Conservation (phyloP, 1,140 invertebrate genomes). For the Conus ventricosus region DNA sequence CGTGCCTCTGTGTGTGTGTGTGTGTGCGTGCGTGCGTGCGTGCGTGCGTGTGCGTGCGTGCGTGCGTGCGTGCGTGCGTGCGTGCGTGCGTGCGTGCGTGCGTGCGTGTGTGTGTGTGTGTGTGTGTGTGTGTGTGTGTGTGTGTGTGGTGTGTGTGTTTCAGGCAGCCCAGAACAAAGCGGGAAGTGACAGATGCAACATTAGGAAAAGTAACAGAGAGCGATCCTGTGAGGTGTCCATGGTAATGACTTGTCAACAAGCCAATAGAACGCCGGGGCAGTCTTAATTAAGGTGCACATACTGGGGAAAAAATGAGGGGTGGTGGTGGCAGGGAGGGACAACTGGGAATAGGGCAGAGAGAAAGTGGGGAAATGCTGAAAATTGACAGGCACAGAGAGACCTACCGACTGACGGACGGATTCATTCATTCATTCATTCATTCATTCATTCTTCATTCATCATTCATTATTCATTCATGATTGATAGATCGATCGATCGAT, state of each 20-base stretch:
- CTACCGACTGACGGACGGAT: not conserved
- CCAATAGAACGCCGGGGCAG: too few species aligned
- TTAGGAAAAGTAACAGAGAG: too few species aligned
- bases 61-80: not conserved
- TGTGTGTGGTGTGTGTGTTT: not conserved
- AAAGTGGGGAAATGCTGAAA: not conserved
- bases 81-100: slow-evolving; percentile 1
- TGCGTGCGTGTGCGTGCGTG: not conserved
- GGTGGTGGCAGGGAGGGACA: not conserved
- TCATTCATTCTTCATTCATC: too few species aligned
- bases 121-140: slow-evolving; percentile 14
- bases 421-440: slow-evolving; percentile 15
- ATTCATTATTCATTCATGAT: too few species aligned
- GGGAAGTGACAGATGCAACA: too few species aligned
- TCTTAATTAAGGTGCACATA: too few species aligned
- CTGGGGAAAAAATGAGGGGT: not conserved
- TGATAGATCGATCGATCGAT: too few species aligned
- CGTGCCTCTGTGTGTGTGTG: not conserved
- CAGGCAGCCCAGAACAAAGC: too few species aligned
- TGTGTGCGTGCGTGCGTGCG: not conserved
- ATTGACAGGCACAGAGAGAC: not conserved
- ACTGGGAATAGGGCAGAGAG: not conserved
- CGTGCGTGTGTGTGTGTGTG: slow-evolving; percentile 30
- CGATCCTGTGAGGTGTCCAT: too few species aligned
- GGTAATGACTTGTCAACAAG: too few species aligned